phyloP scores from a whole-genome alignment of 2,888 invertebrate species.

The Parasteatoda lunata region DNA sequence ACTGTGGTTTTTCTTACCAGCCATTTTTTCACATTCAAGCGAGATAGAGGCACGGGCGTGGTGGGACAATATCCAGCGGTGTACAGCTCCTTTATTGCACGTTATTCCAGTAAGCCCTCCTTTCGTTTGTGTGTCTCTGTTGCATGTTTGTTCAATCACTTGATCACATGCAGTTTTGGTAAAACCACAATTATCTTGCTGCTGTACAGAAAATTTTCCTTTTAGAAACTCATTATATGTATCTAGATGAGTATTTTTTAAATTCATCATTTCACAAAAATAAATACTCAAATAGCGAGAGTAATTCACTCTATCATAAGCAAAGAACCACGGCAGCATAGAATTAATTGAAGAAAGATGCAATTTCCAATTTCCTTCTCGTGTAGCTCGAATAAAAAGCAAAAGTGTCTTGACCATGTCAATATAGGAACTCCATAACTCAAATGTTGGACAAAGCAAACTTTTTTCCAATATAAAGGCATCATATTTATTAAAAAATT shows the following conservation, averaged over 20 bases:
- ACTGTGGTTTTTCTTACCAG: not conserved
- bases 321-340: too few relatives aligned
- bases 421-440: not conserved
- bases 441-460: not conserved
- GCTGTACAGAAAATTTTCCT: too few relatives aligned
- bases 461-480: too few relatives aligned
- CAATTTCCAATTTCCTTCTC: slow-evolving; percentile 3
- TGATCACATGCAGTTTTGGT: too few relatives aligned
- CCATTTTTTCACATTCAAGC: not conserved
- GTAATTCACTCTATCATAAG: too few relatives aligned
- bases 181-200: too few relatives aligned
- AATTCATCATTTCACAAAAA: too few relatives aligned
- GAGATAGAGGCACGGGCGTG: not conserved
- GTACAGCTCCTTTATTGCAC: not conserved
- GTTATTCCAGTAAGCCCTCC: not conserved
- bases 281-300: too few relatives aligned
- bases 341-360: too few relatives aligned
- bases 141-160: slow-evolving; percentile 8
- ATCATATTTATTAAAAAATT: too few relatives aligned
- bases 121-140: slow-evolving; percentile 8
- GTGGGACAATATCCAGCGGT: slow-evolving; percentile 11
- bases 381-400: not conserved
- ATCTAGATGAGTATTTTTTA: too few relatives aligned
- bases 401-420: not conserved
- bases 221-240: too few relatives aligned